These are phyloP conservation scores for Neuroscelio doddi DNA, from an alignment of 2,888 invertebrate species.

Conservation along the genomic window DNA sequence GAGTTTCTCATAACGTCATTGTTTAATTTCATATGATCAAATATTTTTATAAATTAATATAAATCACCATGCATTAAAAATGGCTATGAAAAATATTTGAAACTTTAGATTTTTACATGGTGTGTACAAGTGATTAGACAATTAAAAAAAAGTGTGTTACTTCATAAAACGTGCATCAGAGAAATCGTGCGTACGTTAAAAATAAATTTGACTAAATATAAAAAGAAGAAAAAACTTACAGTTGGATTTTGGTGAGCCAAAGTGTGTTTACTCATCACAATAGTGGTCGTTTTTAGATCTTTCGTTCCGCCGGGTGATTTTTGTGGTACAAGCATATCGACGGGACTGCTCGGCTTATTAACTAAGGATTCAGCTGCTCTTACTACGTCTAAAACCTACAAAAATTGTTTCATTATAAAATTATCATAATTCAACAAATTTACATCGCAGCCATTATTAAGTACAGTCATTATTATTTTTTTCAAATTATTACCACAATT, in stretches of 20 bases:
- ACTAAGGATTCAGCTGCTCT: constrained; percentile 90
- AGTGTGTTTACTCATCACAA: constrained; percentile 95
- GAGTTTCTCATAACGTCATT: no score
- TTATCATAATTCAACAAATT: neutral
- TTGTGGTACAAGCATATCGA: constrained; percentile 76
- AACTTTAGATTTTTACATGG: no score
- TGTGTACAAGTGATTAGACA: neutral
- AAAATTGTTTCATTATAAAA: constrained; percentile 13
- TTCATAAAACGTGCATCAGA: neutral
- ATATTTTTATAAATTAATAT: no score
- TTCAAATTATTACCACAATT: no score
- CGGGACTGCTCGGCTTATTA: constrained; percentile 73
- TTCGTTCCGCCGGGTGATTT: constrained; percentile 83
- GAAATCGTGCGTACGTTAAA: no score
- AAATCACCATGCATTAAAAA: no score
- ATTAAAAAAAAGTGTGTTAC: neutral
- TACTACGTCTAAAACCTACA: constrained; percentile 89
- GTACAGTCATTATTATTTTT: no score
- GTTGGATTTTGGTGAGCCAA: constrained; percentile 81
- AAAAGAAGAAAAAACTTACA: constrained; percentile 71
- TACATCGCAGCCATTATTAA: no score
- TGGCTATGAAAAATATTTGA: no score
- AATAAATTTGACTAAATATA: no score
- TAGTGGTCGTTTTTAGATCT: constrained; percentile 89
- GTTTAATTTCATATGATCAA: no score